phyloP scores from a whole-genome alignment of 1,140 invertebrate species.

The Zophobas atratus region DNA sequence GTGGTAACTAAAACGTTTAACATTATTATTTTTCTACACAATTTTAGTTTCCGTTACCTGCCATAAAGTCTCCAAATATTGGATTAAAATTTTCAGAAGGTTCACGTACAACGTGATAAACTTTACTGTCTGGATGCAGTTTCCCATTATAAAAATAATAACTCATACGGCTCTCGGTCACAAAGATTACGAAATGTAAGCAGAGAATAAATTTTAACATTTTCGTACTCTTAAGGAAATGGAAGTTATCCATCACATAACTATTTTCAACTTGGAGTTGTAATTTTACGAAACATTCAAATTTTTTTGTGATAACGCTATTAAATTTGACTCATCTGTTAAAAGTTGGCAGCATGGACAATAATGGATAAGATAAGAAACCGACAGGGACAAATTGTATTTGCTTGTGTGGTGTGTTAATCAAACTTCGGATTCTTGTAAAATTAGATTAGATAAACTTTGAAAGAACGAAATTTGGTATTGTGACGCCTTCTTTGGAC shows the following conservation, averaged over 20 bases:
- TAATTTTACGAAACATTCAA: neutral
- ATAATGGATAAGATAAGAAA: slow-evolving; percentile 28
- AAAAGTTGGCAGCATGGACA: neutral
- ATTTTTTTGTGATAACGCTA: slow-evolving; percentile 8
- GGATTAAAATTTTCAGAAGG: neutral
- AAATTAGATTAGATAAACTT: slow-evolving; percentile 14
- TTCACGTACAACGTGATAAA: neutral
- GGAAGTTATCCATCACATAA: no score
- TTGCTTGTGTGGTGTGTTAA: neutral
- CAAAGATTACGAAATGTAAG: neutral
- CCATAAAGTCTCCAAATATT: neutral
- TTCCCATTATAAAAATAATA: neutral
- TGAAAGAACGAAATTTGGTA: neutral
- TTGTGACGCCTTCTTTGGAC: neutral
- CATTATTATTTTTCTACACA: neutral
- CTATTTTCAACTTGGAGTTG: neutral
- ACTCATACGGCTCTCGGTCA: neutral
- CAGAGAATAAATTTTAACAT: neutral
- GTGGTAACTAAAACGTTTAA: neutral
- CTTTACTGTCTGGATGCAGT: neutral
- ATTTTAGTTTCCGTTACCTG: neutral
- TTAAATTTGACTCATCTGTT: slow-evolving; percentile 1
- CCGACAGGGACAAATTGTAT: neutral
- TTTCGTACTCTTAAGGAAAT: neutral
- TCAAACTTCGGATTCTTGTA: slow-evolving; percentile 3